Conservation (phyloP, 2,113 vertebrate genomes). For the Hipposideros armiger region DNA sequence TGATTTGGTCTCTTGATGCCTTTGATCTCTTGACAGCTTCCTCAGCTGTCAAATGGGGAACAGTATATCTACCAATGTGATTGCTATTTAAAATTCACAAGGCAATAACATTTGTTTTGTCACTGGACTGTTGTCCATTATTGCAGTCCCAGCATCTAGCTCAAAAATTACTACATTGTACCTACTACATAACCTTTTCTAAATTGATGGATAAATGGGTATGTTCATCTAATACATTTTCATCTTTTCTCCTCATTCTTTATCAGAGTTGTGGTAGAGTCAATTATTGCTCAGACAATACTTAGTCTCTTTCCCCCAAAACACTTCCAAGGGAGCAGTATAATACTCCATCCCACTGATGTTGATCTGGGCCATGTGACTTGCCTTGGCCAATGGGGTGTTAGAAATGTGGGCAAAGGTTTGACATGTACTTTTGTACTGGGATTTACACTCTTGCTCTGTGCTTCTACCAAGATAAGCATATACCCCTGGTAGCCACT, state of each 20-base stretch:
- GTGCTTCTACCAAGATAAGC: background rate
- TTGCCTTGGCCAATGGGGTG: background rate
- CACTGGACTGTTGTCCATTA: constrained; percentile 34
- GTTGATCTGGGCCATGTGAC: background rate
- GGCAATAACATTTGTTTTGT: background rate
- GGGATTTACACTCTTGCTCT: background rate
- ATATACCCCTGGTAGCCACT: background rate
- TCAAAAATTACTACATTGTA: constrained; percentile 15
- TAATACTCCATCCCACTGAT: background rate
- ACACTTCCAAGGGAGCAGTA: background rate
- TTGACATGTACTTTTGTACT: background rate
- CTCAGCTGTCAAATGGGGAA: constrained; percentile 14
- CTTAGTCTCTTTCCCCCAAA: background rate
- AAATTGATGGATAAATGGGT: background rate
- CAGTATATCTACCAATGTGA: background rate
- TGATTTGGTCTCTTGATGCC: constrained; percentile 5
- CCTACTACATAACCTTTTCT: background rate
- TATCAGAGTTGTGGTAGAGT: background rate
- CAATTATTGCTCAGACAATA: constrained; percentile 29
- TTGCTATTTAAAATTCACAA: constrained; percentile 21
- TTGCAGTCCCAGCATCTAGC: background rate
- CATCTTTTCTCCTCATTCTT: background rate
- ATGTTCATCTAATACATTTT: background rate
- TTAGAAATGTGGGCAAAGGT: background rate
- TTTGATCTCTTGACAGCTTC: background rate